Percentiles rank a stretch among this genome's conserved stretches.
Evolutionary conservation across 2,797 vertebrate genomes (phyloP).

Genomic region (Sebastes trivittatus): DNA sequence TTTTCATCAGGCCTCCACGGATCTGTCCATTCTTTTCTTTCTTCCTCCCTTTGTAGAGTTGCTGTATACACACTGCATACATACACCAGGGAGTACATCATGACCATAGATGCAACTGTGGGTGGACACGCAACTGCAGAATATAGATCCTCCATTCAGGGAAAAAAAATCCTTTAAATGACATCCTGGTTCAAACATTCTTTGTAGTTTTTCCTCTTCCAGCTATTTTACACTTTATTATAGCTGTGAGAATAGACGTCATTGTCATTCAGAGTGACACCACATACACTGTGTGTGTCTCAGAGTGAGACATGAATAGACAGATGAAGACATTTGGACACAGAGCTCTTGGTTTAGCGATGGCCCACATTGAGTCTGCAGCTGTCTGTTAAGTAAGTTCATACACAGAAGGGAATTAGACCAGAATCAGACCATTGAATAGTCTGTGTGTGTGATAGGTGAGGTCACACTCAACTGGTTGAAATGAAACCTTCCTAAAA

Average conservation of each 20-base stretch:
- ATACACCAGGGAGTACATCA: constrained; percentile 14
- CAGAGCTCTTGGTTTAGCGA: neutral
- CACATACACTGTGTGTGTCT: neutral
- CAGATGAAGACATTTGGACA: constrained; percentile 5
- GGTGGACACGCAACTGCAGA: constrained; percentile 3
- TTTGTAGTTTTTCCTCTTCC: neutral
- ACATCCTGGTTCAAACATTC: neutral
- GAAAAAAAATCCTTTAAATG: neutral
- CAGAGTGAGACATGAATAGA: neutral
- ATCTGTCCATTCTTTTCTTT: constrained; percentile 11
- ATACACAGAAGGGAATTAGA: neutral
- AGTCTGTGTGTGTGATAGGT: neutral
- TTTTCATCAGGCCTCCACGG: constrained; percentile 30
- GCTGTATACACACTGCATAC: neutral
- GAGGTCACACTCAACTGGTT: neutral
- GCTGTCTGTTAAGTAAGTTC: neutral
- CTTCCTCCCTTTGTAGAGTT: constrained; percentile 7
- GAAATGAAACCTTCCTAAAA: neutral
- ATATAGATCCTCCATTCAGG: constrained; percentile 12
- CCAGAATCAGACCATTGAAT: neutral
- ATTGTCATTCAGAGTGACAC: neutral
- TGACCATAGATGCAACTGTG: constrained; percentile 10
- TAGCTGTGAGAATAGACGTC: neutral
- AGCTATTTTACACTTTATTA: constrained; percentile 7
- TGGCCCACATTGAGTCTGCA: neutral